Base-by-base conservation (phyloP, 2,113 vertebrate genomes). In the Takifugu flavidus region DNA sequence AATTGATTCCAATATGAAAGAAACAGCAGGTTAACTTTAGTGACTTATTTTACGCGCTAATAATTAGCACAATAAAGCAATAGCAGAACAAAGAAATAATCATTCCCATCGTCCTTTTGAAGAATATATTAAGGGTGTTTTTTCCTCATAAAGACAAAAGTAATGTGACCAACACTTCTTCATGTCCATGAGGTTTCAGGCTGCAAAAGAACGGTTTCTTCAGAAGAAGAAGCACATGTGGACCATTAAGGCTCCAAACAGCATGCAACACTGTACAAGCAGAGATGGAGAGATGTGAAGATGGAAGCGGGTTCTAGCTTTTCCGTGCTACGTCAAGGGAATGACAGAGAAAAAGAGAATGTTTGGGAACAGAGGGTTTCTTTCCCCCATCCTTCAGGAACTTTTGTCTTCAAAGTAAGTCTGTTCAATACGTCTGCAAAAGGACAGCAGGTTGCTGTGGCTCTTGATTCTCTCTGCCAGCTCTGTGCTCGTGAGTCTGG, bases 401-500 rank as follows among this genome's bases (percentile, higher is more conserved):
- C 49, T 87, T 82, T 93, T 88, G 52, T 79, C 79, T 25, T 90
- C 85, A 29, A 92, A 91, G 83, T 90, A 92, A 50, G 90, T 91
- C 82, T 95, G 94, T 85, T 99, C 97, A 64, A 98, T 94, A 78
- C 95, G 93, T 66, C 93, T 89, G 82, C 96, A 98, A 81, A 99
- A 98, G 11, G 92, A 91, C 69, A 94, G 85, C 69, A 98, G 93
- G 65, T 98, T 98, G 77, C 89, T 91, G 87, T 94, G 93, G 87
- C 91, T 89, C 82, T 95, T 96, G 80, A 98, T 91, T 85, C 93
- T 90, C 80, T 95, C 94, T 2, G 90, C 92, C 71, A 99, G 91
- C 87, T 95, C 94, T 3, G 93, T 90, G 50, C 83, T 96, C 67
- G 91, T 95, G 75, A 99, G 87, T 1, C 93, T 91, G 59, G 96